Base-by-base conservation (phyloP, 2,888 invertebrate genomes). In the Aromia moschata region DNA sequence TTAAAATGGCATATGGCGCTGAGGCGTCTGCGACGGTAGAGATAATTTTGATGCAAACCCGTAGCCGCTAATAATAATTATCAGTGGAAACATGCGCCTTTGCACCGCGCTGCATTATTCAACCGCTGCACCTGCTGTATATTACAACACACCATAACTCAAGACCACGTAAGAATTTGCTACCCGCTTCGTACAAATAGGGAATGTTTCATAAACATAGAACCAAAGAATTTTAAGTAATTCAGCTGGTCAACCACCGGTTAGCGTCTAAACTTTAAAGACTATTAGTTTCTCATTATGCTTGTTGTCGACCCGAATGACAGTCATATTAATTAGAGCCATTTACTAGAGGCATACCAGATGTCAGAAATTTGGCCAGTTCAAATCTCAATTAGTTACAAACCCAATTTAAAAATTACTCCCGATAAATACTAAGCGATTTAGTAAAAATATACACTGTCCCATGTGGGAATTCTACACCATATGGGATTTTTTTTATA, bases 141-240 rank as follows among this genome's bases (percentile, higher is more conserved):
- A 36, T 14, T 33, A 33, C 31, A 45, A 31, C 43, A 43, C 43
- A n/a, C 11, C 14, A 43, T 43, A 43, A 20, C 43, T 43, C 43
- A 43, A 11, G 14, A 20, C 7, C 43, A 20, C 17, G 15, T 43
- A 20, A 43, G 43, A 20, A 43, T 43, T 43, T 25, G 43, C 43
- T 43, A 43, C 43, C 43, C 43, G 25, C 20, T 43, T 43, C 43
- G 43, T 12, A 25, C 43, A 43, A 43, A 43, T 43, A 43, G 43
- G 43, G 43, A 43, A 43, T 43, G 25, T 43, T 20, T 43, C 12
- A 33, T 33, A 11, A 12, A 43, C 20, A 43, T 43, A 25, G 20
- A 43, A 20, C 43, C 11, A 43, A 43, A 43, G 43, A 43, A 43
- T 43, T 43, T 43, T 43, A 43, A 43, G 43, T 20, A 20, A 18